Conservation (phyloP, 1,140 invertebrate genomes). For the Ceratitis capitata region DNA sequence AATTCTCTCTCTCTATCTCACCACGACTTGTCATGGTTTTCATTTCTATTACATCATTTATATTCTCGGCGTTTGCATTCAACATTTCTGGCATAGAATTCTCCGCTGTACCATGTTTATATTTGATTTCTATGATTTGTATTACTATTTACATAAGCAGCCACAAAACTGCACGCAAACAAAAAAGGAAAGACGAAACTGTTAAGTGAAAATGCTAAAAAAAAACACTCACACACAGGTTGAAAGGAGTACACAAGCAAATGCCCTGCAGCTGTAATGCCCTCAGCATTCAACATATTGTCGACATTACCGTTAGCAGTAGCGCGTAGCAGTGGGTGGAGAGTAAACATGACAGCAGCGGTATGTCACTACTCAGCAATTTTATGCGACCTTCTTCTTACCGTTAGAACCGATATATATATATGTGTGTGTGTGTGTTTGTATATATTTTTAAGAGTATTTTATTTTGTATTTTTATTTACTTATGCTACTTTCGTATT, state of each 20-base stretch:
- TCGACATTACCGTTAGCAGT: background rate
- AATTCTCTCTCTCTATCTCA: background rate
- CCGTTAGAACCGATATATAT: too few species aligned
- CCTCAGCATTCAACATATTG: slow-evolving; percentile 1
- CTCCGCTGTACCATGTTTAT: background rate
- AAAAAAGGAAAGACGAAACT: background rate
- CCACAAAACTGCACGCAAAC: background rate
- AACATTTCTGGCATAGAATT: background rate
- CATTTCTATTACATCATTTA: too few species aligned
- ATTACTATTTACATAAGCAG: slow-evolving; percentile 29
- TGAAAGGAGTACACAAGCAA: background rate
- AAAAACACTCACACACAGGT: background rate
- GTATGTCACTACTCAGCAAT: background rate
- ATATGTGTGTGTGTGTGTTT: too few species aligned
- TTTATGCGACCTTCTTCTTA: background rate
- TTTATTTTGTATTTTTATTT: too few species aligned
- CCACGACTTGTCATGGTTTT: background rate
- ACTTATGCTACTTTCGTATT: background rate
- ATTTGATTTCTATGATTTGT: slow-evolving; percentile 37
- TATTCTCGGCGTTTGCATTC: too few species aligned
- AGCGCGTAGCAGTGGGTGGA: background rate
- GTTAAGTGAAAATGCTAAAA: background rate
- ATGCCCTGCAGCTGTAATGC: background rate
- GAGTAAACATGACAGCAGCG: background rate
- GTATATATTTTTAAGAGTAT: background rate